Evolutionary conservation across 2,797 vertebrate genomes (phyloP).

Genomic region (Buceros bicornis): DNA sequence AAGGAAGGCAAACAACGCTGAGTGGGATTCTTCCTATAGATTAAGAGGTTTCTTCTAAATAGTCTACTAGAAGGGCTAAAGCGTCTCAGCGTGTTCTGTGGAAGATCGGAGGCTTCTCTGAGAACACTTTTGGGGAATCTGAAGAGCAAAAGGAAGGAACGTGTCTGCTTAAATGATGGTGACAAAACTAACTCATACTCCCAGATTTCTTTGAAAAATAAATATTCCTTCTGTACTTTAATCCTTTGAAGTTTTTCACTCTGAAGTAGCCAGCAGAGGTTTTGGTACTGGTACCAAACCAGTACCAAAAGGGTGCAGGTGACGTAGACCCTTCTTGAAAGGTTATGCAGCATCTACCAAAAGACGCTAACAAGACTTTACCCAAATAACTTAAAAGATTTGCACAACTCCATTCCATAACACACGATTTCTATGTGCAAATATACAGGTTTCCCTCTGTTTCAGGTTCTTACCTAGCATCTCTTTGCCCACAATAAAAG

Average conservation of each 20-base stretch:
- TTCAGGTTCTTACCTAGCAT: not conserved
- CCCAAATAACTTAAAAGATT: not conserved
- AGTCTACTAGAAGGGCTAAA: not conserved
- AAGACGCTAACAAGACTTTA: not conserved
- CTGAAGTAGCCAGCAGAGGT: not conserved
- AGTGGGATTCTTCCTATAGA: not conserved
- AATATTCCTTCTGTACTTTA: not conserved
- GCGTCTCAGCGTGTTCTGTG: fast-evolving
- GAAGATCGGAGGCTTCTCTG: not conserved
- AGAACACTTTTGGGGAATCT: not conserved
- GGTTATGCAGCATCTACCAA: not conserved
- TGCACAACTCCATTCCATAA: not conserved
- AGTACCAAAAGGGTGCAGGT: not conserved
- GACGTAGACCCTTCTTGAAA: not conserved
- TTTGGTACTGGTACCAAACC: not conserved
- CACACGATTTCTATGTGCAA: not conserved
- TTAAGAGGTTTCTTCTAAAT: not conserved
- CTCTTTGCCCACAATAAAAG: not conserved
- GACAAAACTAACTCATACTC: not conserved
- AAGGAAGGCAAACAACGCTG: not conserved
- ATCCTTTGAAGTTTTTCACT: not conserved
- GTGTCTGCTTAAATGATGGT: not conserved
- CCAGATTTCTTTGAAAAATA: not conserved
- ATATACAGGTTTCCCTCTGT: not conserved
- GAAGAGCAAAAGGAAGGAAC: not conserved